Percentiles rank a stretch among this genome's conserved stretches.
These are phyloP conservation scores for Himalopsyche anomala DNA, from an alignment of 2,888 invertebrate genomes.

Conservation along the genomic window DNA sequence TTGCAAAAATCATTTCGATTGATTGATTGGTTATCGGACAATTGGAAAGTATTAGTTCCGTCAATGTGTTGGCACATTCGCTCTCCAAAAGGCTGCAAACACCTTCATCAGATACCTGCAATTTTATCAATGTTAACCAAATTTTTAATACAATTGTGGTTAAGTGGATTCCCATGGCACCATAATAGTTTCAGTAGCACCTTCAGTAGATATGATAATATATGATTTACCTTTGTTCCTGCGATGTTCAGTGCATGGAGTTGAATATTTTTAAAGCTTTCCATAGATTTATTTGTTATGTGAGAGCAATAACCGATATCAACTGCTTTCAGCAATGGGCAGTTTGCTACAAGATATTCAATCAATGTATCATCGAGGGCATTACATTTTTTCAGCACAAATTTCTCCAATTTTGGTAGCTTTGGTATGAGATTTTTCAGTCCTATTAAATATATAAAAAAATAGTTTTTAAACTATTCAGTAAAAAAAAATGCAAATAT, in stretches of 20 bases:
- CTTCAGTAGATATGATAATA: constrained; percentile 68
- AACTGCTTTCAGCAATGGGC: constrained; percentile 44
- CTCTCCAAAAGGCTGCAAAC: constrained; percentile 59
- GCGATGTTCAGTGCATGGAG: constrained; percentile 45
- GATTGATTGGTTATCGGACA: constrained; percentile 52
- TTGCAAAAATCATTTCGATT: constrained; percentile 30
- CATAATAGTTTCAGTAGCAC: constrained; percentile 67
- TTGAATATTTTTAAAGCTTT: constrained; percentile 12
- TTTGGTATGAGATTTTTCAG: constrained; percentile 39
- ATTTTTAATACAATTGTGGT: constrained; percentile 58
- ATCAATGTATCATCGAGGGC: constrained; percentile 50
- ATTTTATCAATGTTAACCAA: constrained; percentile 67
- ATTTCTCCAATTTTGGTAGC: constrained; percentile 35
- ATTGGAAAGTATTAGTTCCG: constrained; percentile 62
- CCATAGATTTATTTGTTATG: constrained; percentile 41
- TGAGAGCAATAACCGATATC: constrained; percentile 47
- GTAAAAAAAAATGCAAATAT: too few relatives aligned
- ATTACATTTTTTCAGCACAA: constrained; percentile 40
- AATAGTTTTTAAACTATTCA: too few relatives aligned
- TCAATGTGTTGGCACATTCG: constrained; percentile 58
- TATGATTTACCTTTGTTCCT: constrained; percentile 42
- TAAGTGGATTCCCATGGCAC: too few relatives aligned
- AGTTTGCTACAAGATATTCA: constrained; percentile 42
- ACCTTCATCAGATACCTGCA: constrained; percentile 64
- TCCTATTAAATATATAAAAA: not conserved